Base-by-base conservation (phyloP, 2,797 vertebrate genomes). In the Morus bassanus region DNA sequence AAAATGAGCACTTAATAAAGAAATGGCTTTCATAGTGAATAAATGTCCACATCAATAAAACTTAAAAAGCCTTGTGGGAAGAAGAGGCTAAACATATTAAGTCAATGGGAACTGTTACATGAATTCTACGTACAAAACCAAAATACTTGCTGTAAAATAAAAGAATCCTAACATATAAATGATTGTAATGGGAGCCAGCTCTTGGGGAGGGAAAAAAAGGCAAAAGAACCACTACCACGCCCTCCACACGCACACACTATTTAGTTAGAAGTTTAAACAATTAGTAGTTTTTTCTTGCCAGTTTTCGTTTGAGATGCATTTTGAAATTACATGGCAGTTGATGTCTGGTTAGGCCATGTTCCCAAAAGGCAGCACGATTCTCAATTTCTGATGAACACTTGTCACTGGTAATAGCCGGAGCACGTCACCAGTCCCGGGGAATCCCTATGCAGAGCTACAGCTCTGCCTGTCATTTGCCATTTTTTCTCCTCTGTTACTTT, bases 21-120 rank as follows among this genome's bases (percentile, higher is more conserved):
- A 81, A 91, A 80, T 16, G 3, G 2, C 43, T 93, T 94, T 82
- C 28, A 85, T 72, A 77, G 25, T 84, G 82, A 88, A 75, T 18
- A 86, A 94, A 91, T 77, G n/a, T 80, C 51, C 68, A 45, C 56
- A 67, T 81, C 60, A 85, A 31, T 89, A 94, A 88, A 93, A 91
- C 23, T 89, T 91, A 21, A 75, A 72, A 88, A 83, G 51, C 37
- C 45, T 88, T 80, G 15, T 70, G 70, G 74, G 33, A 89, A 75
- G 67, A 69, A 69, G 41, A 41, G 48, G 21, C 51, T 50, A 56
- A 91, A 46, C 39, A 31, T 63, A 64, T 11, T 61, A 84, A 65
- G 37, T 75, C 16, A 74, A 23, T 39, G 84, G 25, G 17, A 96
- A 45, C 37, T 88, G 60, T 85, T 87, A 83, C 85, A 85, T 87